Percentiles rank a stretch among this genome's conserved stretches.
Evolutionary conservation across 2,113 vertebrate species (phyloP).

Genomic region (Archilochus colubris): DNA sequence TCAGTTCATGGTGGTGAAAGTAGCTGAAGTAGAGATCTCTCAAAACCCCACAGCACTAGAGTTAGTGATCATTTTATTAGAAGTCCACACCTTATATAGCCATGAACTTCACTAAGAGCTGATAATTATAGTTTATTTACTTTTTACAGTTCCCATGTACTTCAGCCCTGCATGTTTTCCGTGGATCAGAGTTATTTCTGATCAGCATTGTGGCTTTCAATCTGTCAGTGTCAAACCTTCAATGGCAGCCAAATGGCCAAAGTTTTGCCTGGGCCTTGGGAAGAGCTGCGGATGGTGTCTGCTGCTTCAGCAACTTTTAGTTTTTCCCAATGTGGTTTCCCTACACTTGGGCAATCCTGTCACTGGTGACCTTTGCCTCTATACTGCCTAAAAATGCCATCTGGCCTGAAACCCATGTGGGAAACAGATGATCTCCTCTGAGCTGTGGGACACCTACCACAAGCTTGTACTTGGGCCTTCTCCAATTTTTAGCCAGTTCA

Average conservation of each 20-base stretch:
- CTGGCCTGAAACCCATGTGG: conserved; percentile 29
- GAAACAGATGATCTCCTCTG: not conserved
- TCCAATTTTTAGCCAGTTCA: conserved; percentile 7
- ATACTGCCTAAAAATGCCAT: conserved; percentile 6
- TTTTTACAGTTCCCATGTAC: not conserved
- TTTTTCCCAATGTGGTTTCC: not conserved
- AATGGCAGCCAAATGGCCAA: not conserved
- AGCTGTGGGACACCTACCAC: conserved; percentile 41
- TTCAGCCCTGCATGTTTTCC: not conserved
- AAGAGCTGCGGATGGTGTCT: not conserved
- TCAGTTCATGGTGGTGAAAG: not conserved
- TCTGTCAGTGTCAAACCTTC: not conserved
- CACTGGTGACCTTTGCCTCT: conserved; percentile 14
- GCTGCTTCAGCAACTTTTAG: conserved; percentile 53
- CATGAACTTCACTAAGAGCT: not conserved
- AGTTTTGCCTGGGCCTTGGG: not conserved
- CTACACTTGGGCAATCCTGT: conserved; percentile 12
- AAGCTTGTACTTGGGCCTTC: conserved; percentile 7
- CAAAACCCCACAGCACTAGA: not conserved
- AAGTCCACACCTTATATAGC: not conserved
- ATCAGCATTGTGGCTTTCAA: not conserved
- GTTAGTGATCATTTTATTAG: not conserved
- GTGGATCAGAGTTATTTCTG: not conserved
- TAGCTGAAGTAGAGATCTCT: not conserved
- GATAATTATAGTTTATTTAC: not conserved